These are phyloP conservation scores for Myotis myotis DNA, from an alignment of 2,797 vertebrate genomes.

Conservation along the genomic window DNA sequence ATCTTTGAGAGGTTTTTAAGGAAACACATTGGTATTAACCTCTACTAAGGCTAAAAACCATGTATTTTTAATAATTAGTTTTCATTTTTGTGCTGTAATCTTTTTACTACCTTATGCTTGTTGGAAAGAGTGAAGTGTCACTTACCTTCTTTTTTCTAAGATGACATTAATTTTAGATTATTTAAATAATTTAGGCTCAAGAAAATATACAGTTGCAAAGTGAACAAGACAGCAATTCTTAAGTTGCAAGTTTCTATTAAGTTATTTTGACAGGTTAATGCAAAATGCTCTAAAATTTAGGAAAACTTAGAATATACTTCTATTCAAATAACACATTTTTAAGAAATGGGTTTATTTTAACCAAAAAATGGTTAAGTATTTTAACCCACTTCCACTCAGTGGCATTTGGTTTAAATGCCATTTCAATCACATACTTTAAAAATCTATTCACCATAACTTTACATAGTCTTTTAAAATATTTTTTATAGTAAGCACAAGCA, in stretches of 20 bases:
- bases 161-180: not conserved
- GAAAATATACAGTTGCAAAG: slow-evolving; percentile 19
- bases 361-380: slow-evolving; percentile 15
- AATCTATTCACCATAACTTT: slow-evolving; percentile 40
- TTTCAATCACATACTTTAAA: slow-evolving; percentile 50
- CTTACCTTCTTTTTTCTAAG: not conserved
- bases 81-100: slow-evolving; percentile 21
- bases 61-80: slow-evolving; percentile 29
- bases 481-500: slow-evolving; percentile 22
- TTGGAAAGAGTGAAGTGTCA: slow-evolving; percentile 25
- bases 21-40: not conserved
- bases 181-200: slow-evolving; percentile 31
- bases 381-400: not conserved
- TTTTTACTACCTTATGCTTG: slow-evolving; percentile 15
- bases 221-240: not conserved
- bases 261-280: slow-evolving; percentile 31
- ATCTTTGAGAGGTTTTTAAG: not conserved
- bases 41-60: not conserved
- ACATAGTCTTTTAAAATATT: slow-evolving; percentile 31
- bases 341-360: slow-evolving; percentile 37
- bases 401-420: slow-evolving; percentile 50
- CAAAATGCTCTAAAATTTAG: slow-evolving; percentile 11
- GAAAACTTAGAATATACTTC: slow-evolving; percentile 28
- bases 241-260: slow-evolving; percentile 10
- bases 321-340: not conserved